Conservation (phyloP, 2,797 vertebrate species). For the Tinamus major region DNA sequence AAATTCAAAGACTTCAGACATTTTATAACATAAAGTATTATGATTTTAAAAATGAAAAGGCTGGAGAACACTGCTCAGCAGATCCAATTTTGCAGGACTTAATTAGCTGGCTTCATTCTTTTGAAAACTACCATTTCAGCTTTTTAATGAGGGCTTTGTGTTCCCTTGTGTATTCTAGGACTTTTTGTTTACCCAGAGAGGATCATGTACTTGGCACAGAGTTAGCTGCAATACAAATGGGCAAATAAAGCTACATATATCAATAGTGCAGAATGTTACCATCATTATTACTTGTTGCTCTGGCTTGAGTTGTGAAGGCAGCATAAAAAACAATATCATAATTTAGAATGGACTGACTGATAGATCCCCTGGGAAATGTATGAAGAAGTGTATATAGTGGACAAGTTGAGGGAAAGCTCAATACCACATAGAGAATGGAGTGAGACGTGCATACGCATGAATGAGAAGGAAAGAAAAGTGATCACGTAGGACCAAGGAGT, state of each 20-base stretch:
- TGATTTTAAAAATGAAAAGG: constrained; percentile 17
- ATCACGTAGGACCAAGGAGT: not conserved
- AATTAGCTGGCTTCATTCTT: constrained; percentile 21
- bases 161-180: constrained; percentile 5
- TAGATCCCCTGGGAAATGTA: not conserved
- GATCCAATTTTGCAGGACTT: constrained; percentile 32
- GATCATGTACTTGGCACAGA: not conserved
- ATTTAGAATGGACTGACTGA: not conserved
- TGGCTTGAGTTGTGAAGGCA: not conserved
- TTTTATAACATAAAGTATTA: constrained; percentile 2
- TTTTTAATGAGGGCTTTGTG: constrained; percentile 2
- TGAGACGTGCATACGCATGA: not conserved
- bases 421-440: not conserved
- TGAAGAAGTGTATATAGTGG: not conserved
- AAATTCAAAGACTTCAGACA: constrained; percentile 16
- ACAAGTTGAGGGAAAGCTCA: not conserved
- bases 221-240: not conserved
- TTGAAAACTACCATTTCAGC: not conserved
- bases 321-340: not conserved
- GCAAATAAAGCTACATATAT: not conserved
- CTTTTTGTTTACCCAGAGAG: constrained; percentile 34
- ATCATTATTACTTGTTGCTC: not conserved
- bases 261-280: not conserved
- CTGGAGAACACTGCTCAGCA: constrained; percentile 27
- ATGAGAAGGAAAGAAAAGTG: not conserved